Conservation (phyloP, 2,888 invertebrate species). For the Nasonovia ribisnigri region DNA sequence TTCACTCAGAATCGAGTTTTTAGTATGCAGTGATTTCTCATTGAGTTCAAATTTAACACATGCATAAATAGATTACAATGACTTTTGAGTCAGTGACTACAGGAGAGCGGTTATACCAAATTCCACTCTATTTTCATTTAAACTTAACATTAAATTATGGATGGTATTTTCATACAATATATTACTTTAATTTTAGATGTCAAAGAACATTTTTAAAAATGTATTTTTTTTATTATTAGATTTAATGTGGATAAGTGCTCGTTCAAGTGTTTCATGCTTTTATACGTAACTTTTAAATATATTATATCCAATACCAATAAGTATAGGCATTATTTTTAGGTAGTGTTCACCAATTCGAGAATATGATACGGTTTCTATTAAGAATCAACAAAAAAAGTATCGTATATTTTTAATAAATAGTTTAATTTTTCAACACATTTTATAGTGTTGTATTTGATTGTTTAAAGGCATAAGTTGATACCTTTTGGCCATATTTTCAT, state of each 20-base stretch:
- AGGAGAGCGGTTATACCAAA: neutral
- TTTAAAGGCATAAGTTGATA: neutral
- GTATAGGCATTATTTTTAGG: neutral
- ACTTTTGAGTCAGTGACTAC: too few species aligned
- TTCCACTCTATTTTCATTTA: neutral
- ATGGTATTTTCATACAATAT: neutral
- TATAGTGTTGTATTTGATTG: neutral
- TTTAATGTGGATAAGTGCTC: neutral
- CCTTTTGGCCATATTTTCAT: neutral
- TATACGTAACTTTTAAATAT: neutral
- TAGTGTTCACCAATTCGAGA: neutral
- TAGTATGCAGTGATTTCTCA: neutral
- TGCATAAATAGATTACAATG: neutral
- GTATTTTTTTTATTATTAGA: neutral
- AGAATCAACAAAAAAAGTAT: neutral
- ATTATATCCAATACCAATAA: neutral
- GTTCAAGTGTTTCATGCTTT: neutral
- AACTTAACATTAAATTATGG: neutral
- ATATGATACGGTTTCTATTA: neutral
- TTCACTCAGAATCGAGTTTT: neutral
- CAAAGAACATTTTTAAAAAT: neutral
- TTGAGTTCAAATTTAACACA: neutral
- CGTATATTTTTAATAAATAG: neutral
- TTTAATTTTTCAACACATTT: neutral
- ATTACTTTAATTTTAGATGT: neutral